Base-by-base conservation (phyloP, 2,888 invertebrate species). In the Exocentrus adspersus region DNA sequence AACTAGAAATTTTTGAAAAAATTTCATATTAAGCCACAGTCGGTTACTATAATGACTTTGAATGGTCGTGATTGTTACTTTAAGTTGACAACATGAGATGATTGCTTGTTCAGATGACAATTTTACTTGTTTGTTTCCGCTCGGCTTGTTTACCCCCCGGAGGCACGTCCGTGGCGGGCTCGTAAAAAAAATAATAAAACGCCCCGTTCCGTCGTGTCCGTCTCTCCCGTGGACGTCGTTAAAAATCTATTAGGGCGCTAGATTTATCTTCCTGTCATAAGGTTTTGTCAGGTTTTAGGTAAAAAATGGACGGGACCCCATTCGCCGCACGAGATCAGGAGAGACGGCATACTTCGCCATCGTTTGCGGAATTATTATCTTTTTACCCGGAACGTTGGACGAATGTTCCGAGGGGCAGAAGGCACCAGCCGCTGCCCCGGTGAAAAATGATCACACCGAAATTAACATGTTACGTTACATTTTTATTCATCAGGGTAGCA, bases 231-330 rank as follows among this genome's bases (percentile, higher is more conserved):
- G 63, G 70, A 67, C 70, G 71, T 76, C 76, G 75, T 76, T 76
- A 76, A 75, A 76, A 76, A 76, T 73, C 76, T 75, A 76, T 76
- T 76, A 76, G 74, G 67, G 72, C 51, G 58, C 66, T 68, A 71
- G 69, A 73, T 73, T 72, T 73, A 73, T 73, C 70, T 73, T 70
- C 64, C 72, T 73, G 75, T 73, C 75, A 72, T 67, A 54, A 67
- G 68, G 71, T 71, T 73, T 73, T 73, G 74, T 73, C 72, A 73
- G 72, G 70, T 72, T 69, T n/a, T 64, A 60, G 69, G 71, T 74
- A 75, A 75, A 75, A 75, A 75, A 74, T 75, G 72, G 67, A 64
- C 57, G 61, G 64, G 51, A n/a, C 62, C 54, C 56, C 54, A 7
- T 24, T 24, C 24, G 24, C 57, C 52, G 54, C 63, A 70, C 68